These are phyloP conservation scores for Neodon shergylaensis DNA, from an alignment of 2,113 vertebrate genomes.

Conservation along the genomic window DNA sequence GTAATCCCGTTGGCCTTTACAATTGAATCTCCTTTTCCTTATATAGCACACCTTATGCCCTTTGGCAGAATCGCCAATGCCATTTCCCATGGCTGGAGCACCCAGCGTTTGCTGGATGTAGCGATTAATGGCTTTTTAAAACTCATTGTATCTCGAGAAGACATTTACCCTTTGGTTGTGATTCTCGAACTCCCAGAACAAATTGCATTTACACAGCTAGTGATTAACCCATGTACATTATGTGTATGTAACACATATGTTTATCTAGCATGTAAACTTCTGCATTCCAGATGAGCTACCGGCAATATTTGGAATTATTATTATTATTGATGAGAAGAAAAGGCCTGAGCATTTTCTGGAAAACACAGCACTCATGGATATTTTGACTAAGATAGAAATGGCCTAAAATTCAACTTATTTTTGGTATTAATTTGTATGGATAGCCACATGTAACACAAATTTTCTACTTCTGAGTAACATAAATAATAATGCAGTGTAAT, in stretches of 20 bases:
- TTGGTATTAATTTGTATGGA: not conserved
- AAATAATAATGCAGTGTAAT: not conserved
- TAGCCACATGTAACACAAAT: conserved; percentile 46
- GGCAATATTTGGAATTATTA: not conserved
- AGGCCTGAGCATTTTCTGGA: not conserved
- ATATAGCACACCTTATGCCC: conserved; percentile 13
- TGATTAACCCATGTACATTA: not conserved
- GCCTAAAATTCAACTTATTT: not conserved
- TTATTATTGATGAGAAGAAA: conserved; percentile 31
- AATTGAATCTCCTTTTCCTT: conserved; percentile 51
- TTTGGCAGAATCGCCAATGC: conserved; percentile 53
- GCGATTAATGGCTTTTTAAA: conserved; percentile 61
- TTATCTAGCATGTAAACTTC: not conserved
- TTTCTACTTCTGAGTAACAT: not conserved
- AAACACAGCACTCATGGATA: not conserved
- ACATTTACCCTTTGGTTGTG: conserved; percentile 23
- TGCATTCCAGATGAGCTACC: conserved; percentile 11
- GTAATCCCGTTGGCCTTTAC: conserved; percentile 48
- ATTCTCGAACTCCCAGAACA: conserved; percentile 31
- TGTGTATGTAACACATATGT: not conserved
- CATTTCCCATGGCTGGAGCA: conserved; percentile 28
- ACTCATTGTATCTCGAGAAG: conserved; percentile 47
- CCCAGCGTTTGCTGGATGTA: conserved; percentile 33
- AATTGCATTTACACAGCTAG: conserved; percentile 52
- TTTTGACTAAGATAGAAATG: not conserved